phyloP scores from a whole-genome alignment of 2,113 vertebrate genomes.

The Dromas ardeola region DNA sequence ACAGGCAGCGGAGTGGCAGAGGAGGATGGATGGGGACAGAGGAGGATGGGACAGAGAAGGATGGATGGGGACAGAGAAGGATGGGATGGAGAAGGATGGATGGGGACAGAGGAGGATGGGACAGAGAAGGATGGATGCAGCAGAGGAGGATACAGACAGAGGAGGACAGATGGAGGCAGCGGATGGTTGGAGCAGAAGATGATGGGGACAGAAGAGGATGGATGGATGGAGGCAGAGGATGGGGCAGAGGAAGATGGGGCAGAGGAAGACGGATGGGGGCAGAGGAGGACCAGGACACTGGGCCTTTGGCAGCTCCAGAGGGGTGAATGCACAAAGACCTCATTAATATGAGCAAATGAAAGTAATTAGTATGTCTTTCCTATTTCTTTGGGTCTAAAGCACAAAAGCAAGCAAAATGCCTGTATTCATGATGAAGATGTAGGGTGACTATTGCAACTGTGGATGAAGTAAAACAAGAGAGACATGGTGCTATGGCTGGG shows the following conservation, averaged over 20 bases:
- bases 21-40: not conserved
- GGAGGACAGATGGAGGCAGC: too few relatives aligned
- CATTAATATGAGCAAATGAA: not conserved
- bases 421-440: not conserved
- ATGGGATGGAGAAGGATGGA: not conserved
- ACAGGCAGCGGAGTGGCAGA: not conserved
- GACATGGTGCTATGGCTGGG: fast-evolving
- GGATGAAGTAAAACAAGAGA: not conserved
- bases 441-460: not conserved
- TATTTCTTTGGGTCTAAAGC: not conserved
- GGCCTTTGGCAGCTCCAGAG: not conserved
- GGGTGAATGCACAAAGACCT: not conserved
- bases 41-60: too few relatives aligned
- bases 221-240: not conserved
- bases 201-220: not conserved
- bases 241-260: not conserved
- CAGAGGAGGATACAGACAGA: too few relatives aligned
- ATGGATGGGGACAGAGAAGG: too few relatives aligned
- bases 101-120: too few relatives aligned
- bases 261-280: not conserved
- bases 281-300: not conserved
- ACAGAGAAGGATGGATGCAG: not conserved
- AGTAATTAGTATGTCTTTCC: not conserved
- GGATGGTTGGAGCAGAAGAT: not conserved
- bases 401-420: not conserved